These are phyloP conservation scores for Oopsacas minuta DNA, from an alignment of 37 sponge, comb jelly and placozoan species.

Conservation along the genomic window DNA sequence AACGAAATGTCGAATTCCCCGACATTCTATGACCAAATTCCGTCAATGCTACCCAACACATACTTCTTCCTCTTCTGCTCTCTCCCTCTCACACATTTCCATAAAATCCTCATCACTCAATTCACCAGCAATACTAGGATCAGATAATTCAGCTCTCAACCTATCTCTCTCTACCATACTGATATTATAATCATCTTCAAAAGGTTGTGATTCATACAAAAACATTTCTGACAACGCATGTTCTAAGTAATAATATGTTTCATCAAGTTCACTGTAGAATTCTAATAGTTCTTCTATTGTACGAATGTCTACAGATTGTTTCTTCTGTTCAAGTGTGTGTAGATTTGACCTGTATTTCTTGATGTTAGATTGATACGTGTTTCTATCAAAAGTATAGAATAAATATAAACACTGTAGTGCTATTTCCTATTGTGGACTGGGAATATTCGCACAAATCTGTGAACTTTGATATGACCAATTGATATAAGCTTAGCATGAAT, in stretches of 20 bases:
- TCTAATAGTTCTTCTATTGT: slow-evolving; percentile 15
- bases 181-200: background rate
- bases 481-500: too few relatives aligned
- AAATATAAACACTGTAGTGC: too few relatives aligned
- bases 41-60: too few relatives aligned
- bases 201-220: background rate
- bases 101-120: slow-evolving; percentile 1
- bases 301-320: background rate
- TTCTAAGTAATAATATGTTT: background rate
- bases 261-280: slow-evolving; percentile 3
- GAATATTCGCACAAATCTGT: too few relatives aligned
- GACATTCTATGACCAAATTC: too few relatives aligned
- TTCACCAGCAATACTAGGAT: background rate
- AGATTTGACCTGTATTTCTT: background rate
- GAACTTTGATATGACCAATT: too few relatives aligned
- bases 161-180: slow-evolving; percentile 11
- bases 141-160: background rate
- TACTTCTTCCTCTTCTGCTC: background rate
- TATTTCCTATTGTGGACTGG: too few relatives aligned
- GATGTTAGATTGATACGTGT: background rate
- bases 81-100: background rate
- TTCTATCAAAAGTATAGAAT: too few relatives aligned
- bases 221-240: background rate
- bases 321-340: background rate
- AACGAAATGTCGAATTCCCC: too few relatives aligned